Evolutionary conservation across 2,113 vertebrate species (phyloP).

Genomic region (Spea bombifrons): DNA sequence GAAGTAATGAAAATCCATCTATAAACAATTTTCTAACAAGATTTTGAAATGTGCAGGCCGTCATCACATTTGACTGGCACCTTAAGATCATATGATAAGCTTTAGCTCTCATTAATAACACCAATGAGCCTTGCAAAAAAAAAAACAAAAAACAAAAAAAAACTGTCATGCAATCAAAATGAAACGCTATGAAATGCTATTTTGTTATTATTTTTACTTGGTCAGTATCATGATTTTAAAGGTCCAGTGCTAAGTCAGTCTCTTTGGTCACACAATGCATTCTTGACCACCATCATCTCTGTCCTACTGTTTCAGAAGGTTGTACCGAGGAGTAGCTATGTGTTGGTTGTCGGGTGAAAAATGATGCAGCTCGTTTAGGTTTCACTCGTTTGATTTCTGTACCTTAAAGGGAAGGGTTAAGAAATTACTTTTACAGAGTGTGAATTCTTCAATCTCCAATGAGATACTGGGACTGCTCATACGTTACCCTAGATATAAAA

Average conservation of each 20-base stretch:
- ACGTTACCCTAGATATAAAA: too few species aligned
- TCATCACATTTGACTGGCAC: too few species aligned
- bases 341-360: conserved; percentile 78
- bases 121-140: not conserved
- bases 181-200: not conserved
- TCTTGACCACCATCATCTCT: conserved; percentile 64
- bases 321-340: conserved; percentile 73
- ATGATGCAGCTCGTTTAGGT: conserved; percentile 81
- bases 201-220: conserved; percentile 18
- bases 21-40: too few species aligned
- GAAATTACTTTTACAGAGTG: too few species aligned
- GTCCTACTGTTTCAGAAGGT: conserved; percentile 72
- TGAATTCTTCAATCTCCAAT: too few species aligned
- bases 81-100: too few species aligned
- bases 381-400: conserved; percentile 85
- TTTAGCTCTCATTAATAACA: too few species aligned
- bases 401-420: conserved; percentile 59
- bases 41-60: too few species aligned
- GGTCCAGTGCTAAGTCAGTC: conserved; percentile 4
- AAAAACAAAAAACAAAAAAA: too few species aligned
- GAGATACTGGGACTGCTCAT: too few species aligned
- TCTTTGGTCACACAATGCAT: conserved; percentile 22
- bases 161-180: too few species aligned
- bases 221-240: conserved; percentile 17
- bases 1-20: too few species aligned